Evolutionary conservation across 2,113 vertebrate genomes (phyloP).

Genomic region (Barbus barbus): DNA sequence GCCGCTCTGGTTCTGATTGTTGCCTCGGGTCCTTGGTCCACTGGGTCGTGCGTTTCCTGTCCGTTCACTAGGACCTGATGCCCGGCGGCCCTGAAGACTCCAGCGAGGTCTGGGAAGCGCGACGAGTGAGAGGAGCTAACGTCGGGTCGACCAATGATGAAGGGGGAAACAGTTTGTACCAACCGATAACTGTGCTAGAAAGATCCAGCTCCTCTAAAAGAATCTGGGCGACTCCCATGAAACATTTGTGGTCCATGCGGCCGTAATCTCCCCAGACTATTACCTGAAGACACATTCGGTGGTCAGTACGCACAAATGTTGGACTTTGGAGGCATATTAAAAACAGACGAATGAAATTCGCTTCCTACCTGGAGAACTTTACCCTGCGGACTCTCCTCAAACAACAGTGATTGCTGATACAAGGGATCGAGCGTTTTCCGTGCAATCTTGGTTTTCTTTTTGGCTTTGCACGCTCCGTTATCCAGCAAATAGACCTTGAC

Average conservation of each 20-base stretch:
- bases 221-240: slow-evolving; percentile 99
- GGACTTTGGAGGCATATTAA: background rate
- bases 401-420: slow-evolving; percentile 95
- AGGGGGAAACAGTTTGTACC: slow-evolving; percentile 99
- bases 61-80: slow-evolving; percentile 88
- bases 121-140: slow-evolving; percentile 91
- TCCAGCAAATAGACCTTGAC: slow-evolving; percentile 98
- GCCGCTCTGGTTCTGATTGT: slow-evolving; percentile 69
- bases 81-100: slow-evolving; percentile 95
- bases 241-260: slow-evolving; percentile 99
- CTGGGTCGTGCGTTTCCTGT: slow-evolving; percentile 46
- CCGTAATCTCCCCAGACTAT: slow-evolving; percentile 99
- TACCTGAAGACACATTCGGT: slow-evolving; percentile 75
- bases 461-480: slow-evolving; percentile 94
- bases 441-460: slow-evolving; percentile 99
- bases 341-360: background rate
- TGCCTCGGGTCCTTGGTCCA: slow-evolving; percentile 65
- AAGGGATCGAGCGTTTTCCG: slow-evolving; percentile 98
- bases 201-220: slow-evolving; percentile 97
- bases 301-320: background rate
- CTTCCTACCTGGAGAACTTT: slow-evolving; percentile 96
- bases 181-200: slow-evolving; percentile 98
- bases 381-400: slow-evolving; percentile 95
- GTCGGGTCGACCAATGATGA: slow-evolving; percentile 98
- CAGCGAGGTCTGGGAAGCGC: slow-evolving; percentile 98